Conservation (phyloP, 2,888 invertebrate genomes). For the Mythimna loreyi region DNA sequence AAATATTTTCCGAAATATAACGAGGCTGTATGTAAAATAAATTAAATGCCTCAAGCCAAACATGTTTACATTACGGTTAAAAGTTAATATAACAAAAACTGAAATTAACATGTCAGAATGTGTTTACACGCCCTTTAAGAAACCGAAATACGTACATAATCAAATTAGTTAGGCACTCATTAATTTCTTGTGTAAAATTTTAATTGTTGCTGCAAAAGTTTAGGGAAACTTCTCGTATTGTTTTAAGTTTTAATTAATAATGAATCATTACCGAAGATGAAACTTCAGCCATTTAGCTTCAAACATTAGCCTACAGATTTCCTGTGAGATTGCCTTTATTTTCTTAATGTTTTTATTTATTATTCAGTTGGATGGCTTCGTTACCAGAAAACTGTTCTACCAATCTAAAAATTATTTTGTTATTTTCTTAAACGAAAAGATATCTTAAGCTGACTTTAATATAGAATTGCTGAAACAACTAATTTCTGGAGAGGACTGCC, state of each 20-base stretch:
- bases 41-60: constrained; percentile 35
- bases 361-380: not conserved
- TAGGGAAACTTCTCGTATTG: constrained; percentile 36
- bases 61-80: constrained; percentile 26
- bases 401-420: no score
- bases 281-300: constrained; percentile 45
- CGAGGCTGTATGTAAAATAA: constrained; percentile 22
- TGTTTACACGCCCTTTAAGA: constrained; percentile 37
- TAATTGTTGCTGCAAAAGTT: constrained; percentile 38
- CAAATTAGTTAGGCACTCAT: constrained; percentile 38
- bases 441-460: constrained; percentile 6
- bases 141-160: constrained; percentile 27
- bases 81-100: constrained; percentile 30
- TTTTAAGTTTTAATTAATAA: constrained; percentile 54
- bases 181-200: constrained; percentile 42
- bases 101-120: constrained; percentile 32
- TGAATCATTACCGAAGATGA: constrained; percentile 42
- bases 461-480: constrained; percentile 26
- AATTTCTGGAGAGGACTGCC: constrained; percentile 45
- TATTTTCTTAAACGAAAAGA: not conserved
- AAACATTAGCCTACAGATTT: constrained; percentile 22
- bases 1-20: constrained; percentile 36
- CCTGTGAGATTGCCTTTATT: constrained; percentile 1
- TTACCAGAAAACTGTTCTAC: not conserved
- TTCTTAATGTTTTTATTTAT: constrained; percentile 20